phyloP scores from a whole-genome alignment of 53 echinoderm and acorn worm species.

The Actinopyga echinites region DNA sequence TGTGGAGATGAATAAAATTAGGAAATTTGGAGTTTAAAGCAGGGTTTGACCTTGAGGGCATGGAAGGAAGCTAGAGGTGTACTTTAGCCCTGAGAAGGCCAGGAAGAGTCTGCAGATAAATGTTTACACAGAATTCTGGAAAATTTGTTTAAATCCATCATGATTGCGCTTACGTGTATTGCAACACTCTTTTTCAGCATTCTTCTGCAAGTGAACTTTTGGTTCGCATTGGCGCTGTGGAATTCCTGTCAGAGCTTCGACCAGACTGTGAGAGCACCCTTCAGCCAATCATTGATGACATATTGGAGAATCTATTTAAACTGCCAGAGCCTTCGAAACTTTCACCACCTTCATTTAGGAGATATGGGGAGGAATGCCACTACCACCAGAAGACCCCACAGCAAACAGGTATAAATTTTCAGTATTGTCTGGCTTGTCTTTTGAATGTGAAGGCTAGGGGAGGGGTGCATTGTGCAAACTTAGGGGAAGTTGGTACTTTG shows the following conservation, averaged over 20 bases:
- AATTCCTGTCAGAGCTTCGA: slow-evolving; percentile 83
- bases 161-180: neutral
- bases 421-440: neutral
- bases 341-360: slow-evolving; percentile 10
- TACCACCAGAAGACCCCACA: slow-evolving; percentile 50
- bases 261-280: slow-evolving; percentile 61
- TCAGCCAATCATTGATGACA: slow-evolving; percentile 76
- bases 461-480: too few relatives aligned
- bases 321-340: slow-evolving; percentile 54
- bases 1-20: too few relatives aligned
- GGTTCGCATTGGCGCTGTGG: slow-evolving; percentile 77
- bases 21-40: too few relatives aligned
- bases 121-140: too few relatives aligned
- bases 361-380: slow-evolving; percentile 49
- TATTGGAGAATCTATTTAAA: slow-evolving; percentile 69
- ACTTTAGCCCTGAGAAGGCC: too few relatives aligned
- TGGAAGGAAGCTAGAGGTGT: too few relatives aligned
- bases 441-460: too few relatives aligned
- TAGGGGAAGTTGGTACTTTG: too few relatives aligned
- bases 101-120: too few relatives aligned
- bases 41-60: too few relatives aligned
- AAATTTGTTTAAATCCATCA: too few relatives aligned
- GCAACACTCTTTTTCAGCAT: slow-evolving; percentile 50
- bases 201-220: slow-evolving; percentile 67
- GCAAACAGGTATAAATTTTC: neutral